Evolutionary conservation across 2,113 vertebrate genomes (phyloP).

Genomic region (Ornithorhynchus anatinus): DNA sequence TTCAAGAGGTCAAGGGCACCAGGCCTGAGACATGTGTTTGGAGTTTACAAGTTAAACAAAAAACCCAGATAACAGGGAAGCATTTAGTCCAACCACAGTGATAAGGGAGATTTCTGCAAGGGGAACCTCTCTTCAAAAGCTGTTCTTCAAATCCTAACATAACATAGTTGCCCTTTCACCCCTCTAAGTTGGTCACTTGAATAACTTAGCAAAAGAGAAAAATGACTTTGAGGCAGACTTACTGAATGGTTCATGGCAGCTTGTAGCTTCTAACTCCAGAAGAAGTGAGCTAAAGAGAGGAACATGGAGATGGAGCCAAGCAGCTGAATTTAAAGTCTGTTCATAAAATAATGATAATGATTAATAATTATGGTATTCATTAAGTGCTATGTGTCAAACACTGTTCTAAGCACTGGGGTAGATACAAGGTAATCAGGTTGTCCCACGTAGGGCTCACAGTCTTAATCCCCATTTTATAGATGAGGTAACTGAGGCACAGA

Average conservation of each 20-base stretch:
- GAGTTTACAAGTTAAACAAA: background rate
- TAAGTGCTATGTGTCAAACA: too few relatives aligned
- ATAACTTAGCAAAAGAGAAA: slow-evolving; percentile 8
- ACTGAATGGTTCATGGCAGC: slow-evolving; percentile 8
- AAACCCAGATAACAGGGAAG: background rate
- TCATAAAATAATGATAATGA: too few relatives aligned
- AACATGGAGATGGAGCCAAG: background rate
- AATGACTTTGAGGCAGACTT: slow-evolving; percentile 2
- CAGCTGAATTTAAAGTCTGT: too few relatives aligned
- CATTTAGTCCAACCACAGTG: slow-evolving; percentile 8
- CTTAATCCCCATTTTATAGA: too few relatives aligned
- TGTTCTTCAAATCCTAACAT: slow-evolving; percentile 21
- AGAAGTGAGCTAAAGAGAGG: background rate
- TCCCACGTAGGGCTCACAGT: too few relatives aligned
- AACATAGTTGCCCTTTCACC: slow-evolving; percentile 20
- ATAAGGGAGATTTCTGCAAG: slow-evolving; percentile 26
- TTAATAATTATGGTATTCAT: too few relatives aligned
- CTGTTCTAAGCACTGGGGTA: too few relatives aligned
- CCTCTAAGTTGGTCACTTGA: slow-evolving; percentile 28
- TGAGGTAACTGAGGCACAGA: too few relatives aligned
- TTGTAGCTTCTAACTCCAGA: background rate
- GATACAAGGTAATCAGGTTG: too few relatives aligned
- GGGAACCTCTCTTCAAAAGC: background rate
- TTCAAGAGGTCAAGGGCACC: background rate
- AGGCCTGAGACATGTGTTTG: background rate